Evolutionary conservation across 2,113 vertebrate genomes (phyloP), one percentile per base, ranked within the genome.

Genomic region (Cinclus cinclus): DNA sequence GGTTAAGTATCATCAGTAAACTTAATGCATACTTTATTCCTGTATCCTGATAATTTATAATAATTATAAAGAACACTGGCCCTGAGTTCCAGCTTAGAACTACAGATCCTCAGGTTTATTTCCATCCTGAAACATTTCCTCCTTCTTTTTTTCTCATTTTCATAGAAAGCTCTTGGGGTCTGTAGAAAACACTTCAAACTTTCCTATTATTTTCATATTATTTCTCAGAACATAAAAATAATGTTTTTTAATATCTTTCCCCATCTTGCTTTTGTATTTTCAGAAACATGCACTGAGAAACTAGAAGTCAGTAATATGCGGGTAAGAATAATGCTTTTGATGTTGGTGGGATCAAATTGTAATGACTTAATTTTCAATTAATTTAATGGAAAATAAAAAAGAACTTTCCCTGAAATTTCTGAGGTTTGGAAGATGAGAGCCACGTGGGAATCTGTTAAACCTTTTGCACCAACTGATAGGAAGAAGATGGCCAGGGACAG

Each of bases 281-380:
- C n/a, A 83, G 30, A 21, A 87, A 80, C 90, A 37, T 60, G 6
- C 92, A 81, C 81, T 44, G 20, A 85, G 63, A 74, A 39, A 55
- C 10, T 78, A 79, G 27, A 83, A 94, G 27, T 33, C 90, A 91
- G 42, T 73, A 95, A 78, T 11, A 67, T 87, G 21, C 1, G 68
- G 50, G 68, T 95, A 75, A 73, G 92, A 96, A 68, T 62, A 87
- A 83, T 86, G 11, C 4, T 81, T 96, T 90, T 70, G 88, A 80
- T 87, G 19, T n/a, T 95, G 44, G 23, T 7, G 10, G 71, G 69
- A 90, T 87, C 95, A 93, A 95, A 95, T 16, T 77, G 31, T 50
- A 92, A 92, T 81, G 13, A 12, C 21, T 90, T 92, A 84, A 62
- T 37, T 27, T 86, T 89, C 89, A 70, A 60, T 86, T 75, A 93